Evolutionary conservation across 37 sponge, comb jelly and placozoan species (phyloP).

Genomic region (Eunapius fragilis): DNA sequence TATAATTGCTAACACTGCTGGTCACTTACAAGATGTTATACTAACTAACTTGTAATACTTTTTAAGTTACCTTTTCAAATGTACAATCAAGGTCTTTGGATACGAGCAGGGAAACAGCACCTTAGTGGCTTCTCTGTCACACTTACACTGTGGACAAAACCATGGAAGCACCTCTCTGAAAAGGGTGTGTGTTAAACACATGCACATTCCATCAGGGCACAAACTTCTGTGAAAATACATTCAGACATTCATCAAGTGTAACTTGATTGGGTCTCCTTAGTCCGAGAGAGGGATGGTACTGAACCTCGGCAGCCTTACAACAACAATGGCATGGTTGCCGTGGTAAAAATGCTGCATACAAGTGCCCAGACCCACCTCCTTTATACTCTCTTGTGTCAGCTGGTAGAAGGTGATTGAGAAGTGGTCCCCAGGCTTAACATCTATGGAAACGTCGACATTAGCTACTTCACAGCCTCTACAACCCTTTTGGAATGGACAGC

Average conservation of each 20-base stretch:
- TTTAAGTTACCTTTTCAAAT: conserved; percentile 81
- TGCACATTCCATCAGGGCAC: background rate
- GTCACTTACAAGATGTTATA: too few relatives aligned
- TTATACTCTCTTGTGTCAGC: background rate
- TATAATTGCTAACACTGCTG: too few relatives aligned
- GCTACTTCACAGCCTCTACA: conserved; percentile 61
- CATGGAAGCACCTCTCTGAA: conserved; percentile 68
- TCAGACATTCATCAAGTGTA: conserved; percentile 62
- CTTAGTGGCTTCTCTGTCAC: conserved; percentile 16
- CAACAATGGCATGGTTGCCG: background rate
- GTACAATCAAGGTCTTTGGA: conserved; percentile 67
- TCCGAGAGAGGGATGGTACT: conserved; percentile 54
- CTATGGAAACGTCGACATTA: background rate
- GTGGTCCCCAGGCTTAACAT: conserved; percentile 69
- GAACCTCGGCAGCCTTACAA: conserved; percentile 5
- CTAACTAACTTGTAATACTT: too few relatives aligned
- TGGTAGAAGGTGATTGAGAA: conserved; percentile 26
- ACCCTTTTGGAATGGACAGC: conserved; percentile 42
- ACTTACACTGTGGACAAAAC: conserved; percentile 70
- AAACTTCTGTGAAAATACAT: conserved; percentile 57
- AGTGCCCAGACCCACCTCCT: background rate
- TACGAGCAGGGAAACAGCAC: conserved; percentile 28
- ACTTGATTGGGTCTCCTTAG: conserved; percentile 1
- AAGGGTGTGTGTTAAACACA: too few relatives aligned
- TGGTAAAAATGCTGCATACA: background rate